phyloP scores from a whole-genome alignment of 2,888 invertebrate species.

The Epinotia bilunana region DNA sequence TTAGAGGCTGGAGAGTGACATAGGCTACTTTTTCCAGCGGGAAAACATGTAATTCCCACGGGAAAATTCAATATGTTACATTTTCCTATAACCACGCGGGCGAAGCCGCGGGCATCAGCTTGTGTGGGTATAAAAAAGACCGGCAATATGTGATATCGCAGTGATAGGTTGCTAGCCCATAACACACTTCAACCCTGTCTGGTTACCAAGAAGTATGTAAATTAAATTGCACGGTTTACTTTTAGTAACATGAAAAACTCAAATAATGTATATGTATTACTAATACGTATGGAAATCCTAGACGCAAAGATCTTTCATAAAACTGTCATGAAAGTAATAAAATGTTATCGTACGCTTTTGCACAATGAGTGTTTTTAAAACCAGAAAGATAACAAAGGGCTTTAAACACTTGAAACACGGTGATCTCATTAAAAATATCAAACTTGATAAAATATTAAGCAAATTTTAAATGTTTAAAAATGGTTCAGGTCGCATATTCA shows the following conservation, averaged over 20 bases:
- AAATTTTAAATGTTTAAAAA: slow-evolving; percentile 15
- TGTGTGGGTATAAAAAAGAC: no score
- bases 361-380: slow-evolving; percentile 34
- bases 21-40: no score
- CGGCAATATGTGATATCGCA: no score
- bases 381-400: slow-evolving; percentile 37
- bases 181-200: no score
- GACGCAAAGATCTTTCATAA: background rate
- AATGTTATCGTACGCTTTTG: background rate
- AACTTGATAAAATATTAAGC: slow-evolving; percentile 19
- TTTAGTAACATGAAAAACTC: background rate
- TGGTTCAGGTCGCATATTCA: background rate
- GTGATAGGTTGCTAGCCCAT: no score
- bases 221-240: no score
- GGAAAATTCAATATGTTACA: no score
- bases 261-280: background rate
- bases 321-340: background rate
- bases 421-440: slow-evolving; percentile 35
- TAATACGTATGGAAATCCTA: background rate
- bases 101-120: no score
- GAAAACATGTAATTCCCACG: no score
- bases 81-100: no score
- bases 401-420: slow-evolving; percentile 34
- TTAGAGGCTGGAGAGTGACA: no score
- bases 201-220: no score